Evolutionary conservation across 2,888 invertebrate genomes (phyloP).

Genomic region (Eumerus sabulonum): DNA sequence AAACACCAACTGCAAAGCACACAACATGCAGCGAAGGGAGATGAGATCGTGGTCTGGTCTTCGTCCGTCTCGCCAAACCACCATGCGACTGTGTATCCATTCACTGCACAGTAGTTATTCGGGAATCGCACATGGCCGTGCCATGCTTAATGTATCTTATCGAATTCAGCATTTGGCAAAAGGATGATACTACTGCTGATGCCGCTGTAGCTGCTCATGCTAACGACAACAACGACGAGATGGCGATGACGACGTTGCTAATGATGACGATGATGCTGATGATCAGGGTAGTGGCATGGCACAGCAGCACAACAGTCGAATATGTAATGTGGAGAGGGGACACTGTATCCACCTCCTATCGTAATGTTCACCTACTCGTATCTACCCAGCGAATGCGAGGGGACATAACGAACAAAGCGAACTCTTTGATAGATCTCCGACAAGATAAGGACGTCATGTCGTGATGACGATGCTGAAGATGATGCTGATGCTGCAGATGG

Average conservation of each 20-base stretch:
- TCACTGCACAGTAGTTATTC: slow-evolving; percentile 69
- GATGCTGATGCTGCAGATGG: slow-evolving; percentile 69
- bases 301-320: no score
- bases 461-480: slow-evolving; percentile 68
- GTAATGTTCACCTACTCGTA: slow-evolving; percentile 43
- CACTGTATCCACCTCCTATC: slow-evolving; percentile 61
- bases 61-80: slow-evolving; percentile 38
- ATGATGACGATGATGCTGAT: not conserved
- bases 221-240: not conserved
- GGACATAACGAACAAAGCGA: slow-evolving; percentile 64
- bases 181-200: slow-evolving; percentile 42
- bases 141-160: slow-evolving; percentile 70
- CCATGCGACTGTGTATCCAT: slow-evolving; percentile 30
- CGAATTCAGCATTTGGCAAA: slow-evolving; percentile 70
- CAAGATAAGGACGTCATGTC: slow-evolving; percentile 75
- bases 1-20: slow-evolving; percentile 60
- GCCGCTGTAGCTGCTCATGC: slow-evolving; percentile 9
- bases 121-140: slow-evolving; percentile 69
- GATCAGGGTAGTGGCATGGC: slow-evolving; percentile 7
- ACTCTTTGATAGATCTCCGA: slow-evolving; percentile 79
- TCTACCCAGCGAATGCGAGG: slow-evolving; percentile 61
- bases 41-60: slow-evolving; percentile 31
- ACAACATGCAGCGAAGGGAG: slow-evolving; percentile 54
- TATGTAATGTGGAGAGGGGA: slow-evolving; percentile 23
- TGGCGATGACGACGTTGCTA: slow-evolving; percentile 1